Conservation (phyloP, 2,888 invertebrate genomes). For the Clanis bilineata region DNA sequence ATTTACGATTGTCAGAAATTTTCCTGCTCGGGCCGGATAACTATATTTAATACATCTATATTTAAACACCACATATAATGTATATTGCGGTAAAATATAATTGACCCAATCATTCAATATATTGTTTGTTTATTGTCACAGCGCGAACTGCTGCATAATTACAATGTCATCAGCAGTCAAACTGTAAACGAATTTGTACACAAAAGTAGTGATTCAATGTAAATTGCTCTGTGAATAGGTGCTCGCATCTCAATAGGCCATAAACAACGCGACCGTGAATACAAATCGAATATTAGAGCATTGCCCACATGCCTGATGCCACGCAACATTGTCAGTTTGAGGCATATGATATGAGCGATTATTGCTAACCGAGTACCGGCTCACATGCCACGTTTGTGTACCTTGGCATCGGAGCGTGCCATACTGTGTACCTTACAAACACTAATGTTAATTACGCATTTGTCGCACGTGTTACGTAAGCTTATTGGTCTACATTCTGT, state of each 20-base stretch:
- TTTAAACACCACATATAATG: background rate
- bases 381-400: conserved; percentile 47
- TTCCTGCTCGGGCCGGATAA: no score
- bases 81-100: background rate
- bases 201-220: conserved; percentile 71
- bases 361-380: conserved; percentile 46
- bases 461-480: conserved; percentile 20
- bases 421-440: conserved; percentile 29
- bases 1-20: no score
- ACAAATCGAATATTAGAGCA: conserved; percentile 78
- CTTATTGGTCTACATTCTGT: conserved; percentile 11
- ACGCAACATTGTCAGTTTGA: conserved; percentile 60
- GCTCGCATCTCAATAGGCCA: conserved; percentile 73
- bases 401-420: conserved; percentile 39
- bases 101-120: background rate
- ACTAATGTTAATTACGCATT: conserved; percentile 42
- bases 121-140: background rate
- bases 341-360: conserved; percentile 50
- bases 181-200: conserved; percentile 40
- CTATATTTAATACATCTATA: no score
- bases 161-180: conserved; percentile 48
- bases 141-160: conserved; percentile 43
- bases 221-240: conserved; percentile 69
- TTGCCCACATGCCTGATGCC: conserved; percentile 51
- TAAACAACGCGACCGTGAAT: conserved; percentile 78